These are phyloP conservation scores for Ephialtes manifestator DNA, from an alignment of 2,888 invertebrate species.

Conservation along the genomic window DNA sequence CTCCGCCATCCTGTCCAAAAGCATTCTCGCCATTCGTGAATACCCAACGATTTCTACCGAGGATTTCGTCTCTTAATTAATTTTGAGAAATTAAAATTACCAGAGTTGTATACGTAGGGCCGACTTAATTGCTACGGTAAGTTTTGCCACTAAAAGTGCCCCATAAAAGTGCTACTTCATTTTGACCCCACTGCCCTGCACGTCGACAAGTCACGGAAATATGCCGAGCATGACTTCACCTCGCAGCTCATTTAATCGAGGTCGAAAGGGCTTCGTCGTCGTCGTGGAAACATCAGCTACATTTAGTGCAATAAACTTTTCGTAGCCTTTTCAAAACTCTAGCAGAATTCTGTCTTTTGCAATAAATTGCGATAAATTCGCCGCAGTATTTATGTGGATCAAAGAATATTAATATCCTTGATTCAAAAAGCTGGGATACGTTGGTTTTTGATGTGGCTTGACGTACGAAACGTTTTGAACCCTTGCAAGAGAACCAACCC, in stretches of 20 bases:
- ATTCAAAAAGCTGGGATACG: slow-evolving; percentile 17
- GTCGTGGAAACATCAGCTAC: slow-evolving; percentile 49
- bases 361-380: background rate
- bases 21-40: slow-evolving; percentile 55
- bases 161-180: slow-evolving; percentile 75
- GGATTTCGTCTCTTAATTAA: slow-evolving; percentile 80
- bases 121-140: slow-evolving; percentile 78
- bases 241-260: slow-evolving; percentile 65
- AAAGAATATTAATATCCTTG: background rate
- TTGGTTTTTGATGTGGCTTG: slow-evolving; percentile 23
- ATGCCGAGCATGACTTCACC: slow-evolving; percentile 69
- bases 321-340: slow-evolving; percentile 27
- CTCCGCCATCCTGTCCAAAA: slow-evolving; percentile 36
- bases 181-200: slow-evolving; percentile 63
- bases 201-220: slow-evolving; percentile 61
- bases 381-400: background rate
- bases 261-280: slow-evolving; percentile 68
- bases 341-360: background rate
- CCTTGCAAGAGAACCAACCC: slow-evolving; percentile 27
- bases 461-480: slow-evolving; percentile 36
- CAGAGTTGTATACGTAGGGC: slow-evolving; percentile 67
- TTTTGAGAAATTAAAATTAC: slow-evolving; percentile 81
- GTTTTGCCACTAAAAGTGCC: slow-evolving; percentile 76
- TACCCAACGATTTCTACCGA: slow-evolving; percentile 66
- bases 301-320: slow-evolving; percentile 31